These are phyloP conservation scores for Podiceps cristatus DNA, from an alignment of 2,113 vertebrate species.

Conservation along the genomic window DNA sequence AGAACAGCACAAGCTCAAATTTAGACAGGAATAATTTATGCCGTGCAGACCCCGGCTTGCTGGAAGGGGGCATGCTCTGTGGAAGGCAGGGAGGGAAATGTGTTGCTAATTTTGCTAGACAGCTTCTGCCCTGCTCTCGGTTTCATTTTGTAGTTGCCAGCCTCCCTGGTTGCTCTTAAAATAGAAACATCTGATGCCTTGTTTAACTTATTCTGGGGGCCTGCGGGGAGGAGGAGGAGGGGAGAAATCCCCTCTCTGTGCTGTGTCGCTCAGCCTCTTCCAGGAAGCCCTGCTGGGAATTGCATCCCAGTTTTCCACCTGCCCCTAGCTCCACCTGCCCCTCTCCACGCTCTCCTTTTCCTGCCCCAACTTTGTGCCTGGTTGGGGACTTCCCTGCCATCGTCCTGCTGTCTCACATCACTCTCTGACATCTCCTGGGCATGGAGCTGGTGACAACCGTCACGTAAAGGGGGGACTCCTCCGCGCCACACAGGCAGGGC, in stretches of 20 bases:
- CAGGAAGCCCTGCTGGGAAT: background rate
- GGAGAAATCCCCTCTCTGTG: background rate
- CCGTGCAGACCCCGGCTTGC: background rate
- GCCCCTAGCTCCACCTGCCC: background rate
- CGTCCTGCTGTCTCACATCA: background rate
- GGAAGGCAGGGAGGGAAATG: conserved; percentile 40
- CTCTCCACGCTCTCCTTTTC: background rate
- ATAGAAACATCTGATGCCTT: conserved; percentile 43
- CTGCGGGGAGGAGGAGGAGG: background rate
- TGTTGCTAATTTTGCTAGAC: conserved; percentile 61
- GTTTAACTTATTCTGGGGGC: conserved; percentile 28
- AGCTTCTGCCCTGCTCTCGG: conserved; percentile 29
- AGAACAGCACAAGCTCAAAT: conserved; percentile 10
- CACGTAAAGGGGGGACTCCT: fast-evolving
- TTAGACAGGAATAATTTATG: conserved; percentile 41
- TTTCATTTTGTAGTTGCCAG: conserved; percentile 60
- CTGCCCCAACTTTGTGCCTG: background rate
- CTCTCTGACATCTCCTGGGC: background rate
- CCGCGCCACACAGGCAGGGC: fast-evolving
- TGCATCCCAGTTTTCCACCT: background rate
- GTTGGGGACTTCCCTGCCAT: background rate
- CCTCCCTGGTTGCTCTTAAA: conserved; percentile 52
- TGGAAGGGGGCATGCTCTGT: background rate
- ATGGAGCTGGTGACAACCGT: fast-evolving
- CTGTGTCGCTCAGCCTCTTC: background rate